Evolutionary conservation across 2,888 invertebrate genomes (phyloP), one percentile per base, ranked within the genome.

Genomic region (Leptinotarsa rubiginosa): DNA sequence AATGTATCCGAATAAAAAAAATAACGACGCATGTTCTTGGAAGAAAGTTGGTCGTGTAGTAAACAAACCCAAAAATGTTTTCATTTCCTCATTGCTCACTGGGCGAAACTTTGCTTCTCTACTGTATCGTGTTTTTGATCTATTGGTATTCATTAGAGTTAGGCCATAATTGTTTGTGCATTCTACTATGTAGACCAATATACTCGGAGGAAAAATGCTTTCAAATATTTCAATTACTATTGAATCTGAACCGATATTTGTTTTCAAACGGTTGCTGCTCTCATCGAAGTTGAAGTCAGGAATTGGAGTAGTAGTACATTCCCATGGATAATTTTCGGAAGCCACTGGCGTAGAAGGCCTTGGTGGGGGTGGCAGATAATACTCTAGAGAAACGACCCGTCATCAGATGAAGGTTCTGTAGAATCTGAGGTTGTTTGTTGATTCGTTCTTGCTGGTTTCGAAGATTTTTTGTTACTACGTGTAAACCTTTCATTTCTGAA

Each of bases 131-230:
- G 56, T 73, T 47, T 73, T 73, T 64, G 73, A 66, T 47, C 66
- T 72, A 54, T 71, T 71, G 13, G 71, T 50, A 12, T 71, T 71
- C 71, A 54, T 65, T 65, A 71, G 50, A 20, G 71, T 41, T 41
- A 65, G 3, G n/a, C 65, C 47, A 72, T 72, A 72, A 47, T 67
- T 62, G 41, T 72, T 72, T 62, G 49, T 72, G 67, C 67, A 68
- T 54, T 72, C 72, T 56, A 72, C n/a, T 49, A 72, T 22, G 54
- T 65, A 71, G 64, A 65, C 18, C 65, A 67, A 59, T 62, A 72
- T 72, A 50, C 67, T 62, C 31, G 67, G 59, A 67, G 68, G 68
- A 59, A 67, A 72, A 15, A 72, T 31, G 54, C 54, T 65, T 65
- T 71, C 54, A 54, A 71, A 52, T 65, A 65, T 25, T 47, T 47